Evolutionary conservation across 2,888 invertebrate species (phyloP).

Genomic region (Toxonevra muliebris): DNA sequence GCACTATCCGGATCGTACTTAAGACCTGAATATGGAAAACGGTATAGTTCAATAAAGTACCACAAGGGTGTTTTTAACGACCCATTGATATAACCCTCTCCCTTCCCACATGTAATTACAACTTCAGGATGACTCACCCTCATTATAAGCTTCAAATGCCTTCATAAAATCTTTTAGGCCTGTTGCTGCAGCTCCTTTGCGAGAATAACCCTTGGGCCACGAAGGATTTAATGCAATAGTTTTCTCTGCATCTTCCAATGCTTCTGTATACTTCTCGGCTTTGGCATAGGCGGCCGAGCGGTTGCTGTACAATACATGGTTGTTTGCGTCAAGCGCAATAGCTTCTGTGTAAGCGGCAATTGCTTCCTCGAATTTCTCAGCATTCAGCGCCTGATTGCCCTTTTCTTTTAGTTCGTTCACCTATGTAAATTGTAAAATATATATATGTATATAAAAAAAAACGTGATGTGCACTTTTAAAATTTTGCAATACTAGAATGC

Average conservation of each 20-base stretch:
- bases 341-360: slow-evolving; percentile 83
- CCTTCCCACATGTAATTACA: background rate
- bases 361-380: slow-evolving; percentile 81
- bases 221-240: slow-evolving; percentile 82
- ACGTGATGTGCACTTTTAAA: slow-evolving; percentile 9
- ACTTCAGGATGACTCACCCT: slow-evolving; percentile 64
- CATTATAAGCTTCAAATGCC: slow-evolving; percentile 79
- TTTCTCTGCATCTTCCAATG: slow-evolving; percentile 86
- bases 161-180: slow-evolving; percentile 79
- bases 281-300: slow-evolving; percentile 91
- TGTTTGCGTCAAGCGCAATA: slow-evolving; percentile 78
- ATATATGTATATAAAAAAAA: too few relatives aligned
- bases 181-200: slow-evolving; percentile 86
- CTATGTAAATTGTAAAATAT: slow-evolving; percentile 63
- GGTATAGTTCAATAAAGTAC: background rate
- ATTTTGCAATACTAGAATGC: slow-evolving; percentile 11
- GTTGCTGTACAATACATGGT: slow-evolving; percentile 92
- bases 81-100: too few relatives aligned
- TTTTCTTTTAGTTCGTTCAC: slow-evolving; percentile 84
- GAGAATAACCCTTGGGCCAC: slow-evolving; percentile 90
- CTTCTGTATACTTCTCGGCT: slow-evolving; percentile 76
- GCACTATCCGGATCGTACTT: slow-evolving; percentile 71
- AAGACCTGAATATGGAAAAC: slow-evolving; percentile 64
- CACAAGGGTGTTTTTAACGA: too few relatives aligned
- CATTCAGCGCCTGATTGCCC: slow-evolving; percentile 85